Evolutionary conservation across 2,113 vertebrate species (phyloP), one percentile per base, ranked within the genome.

Genomic region (Platichthys stellatus): DNA sequence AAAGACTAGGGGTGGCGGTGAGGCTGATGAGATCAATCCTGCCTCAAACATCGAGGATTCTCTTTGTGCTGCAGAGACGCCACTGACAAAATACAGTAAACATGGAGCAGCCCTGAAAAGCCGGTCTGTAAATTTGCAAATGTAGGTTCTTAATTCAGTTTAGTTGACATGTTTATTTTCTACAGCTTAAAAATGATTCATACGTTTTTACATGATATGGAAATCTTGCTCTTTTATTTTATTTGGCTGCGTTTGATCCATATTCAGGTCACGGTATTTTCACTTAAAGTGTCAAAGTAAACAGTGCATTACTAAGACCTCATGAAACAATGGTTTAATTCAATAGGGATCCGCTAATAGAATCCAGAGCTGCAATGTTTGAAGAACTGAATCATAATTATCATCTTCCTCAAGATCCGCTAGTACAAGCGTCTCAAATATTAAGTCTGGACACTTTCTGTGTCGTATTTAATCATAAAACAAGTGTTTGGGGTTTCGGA

Each of bases 21-120:
- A 57, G 74, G 65, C 68, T 57, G 75, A 77, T 68, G 64, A 61
- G 76, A 85, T 92, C 86, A 79, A 87, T 87, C 81, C 14, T 1
- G 20, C 71, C 64, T 70, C 53, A 76, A 62, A 76, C 59, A 77
- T 49, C 62, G 78, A 63, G 63, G 23, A 82, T 77, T 79, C 26
- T 72, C 73, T 84, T 80, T 86, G 69, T 82, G 68, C 40, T 57
- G 47, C 60, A 64, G 38, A 43, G 40, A 43, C 40, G 12, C 40
- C 11, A 43, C 40, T 43, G 12, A 68, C 38, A 68, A 69, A 67
- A 59, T 21, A 59, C 28, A 43, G 40, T 13, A 66, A 68, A 63
- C n/a, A 21, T 0, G 24, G 12, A n/a, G 38, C 15, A 11, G 40
- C 17, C 17, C 9, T 3, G 6, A 9, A 69, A 57, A 63, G 23